Evolutionary conservation across 2,888 invertebrate species (phyloP).

Genomic region (Linyphia triangularis): DNA sequence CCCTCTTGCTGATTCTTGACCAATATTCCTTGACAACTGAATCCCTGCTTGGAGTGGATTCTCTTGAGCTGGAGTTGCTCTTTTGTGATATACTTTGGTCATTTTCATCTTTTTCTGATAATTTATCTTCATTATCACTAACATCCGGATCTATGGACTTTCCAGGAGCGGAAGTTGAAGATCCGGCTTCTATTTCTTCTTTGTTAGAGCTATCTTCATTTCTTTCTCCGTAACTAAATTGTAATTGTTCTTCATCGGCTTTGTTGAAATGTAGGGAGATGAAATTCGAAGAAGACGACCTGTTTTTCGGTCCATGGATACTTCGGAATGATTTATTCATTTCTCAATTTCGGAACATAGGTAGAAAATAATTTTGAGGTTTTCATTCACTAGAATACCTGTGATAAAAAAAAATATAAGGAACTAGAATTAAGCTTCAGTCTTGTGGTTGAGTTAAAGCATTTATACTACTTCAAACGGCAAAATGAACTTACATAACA

Average conservation of each 20-base stretch:
- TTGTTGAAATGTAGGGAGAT: constrained; percentile 74
- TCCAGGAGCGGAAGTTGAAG: not conserved
- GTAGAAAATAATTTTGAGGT: not conserved
- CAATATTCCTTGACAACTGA: constrained; percentile 69
- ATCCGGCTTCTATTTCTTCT: not conserved
- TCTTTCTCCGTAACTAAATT: constrained; percentile 58
- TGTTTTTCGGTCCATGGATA: constrained; percentile 34
- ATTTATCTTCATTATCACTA: constrained; percentile 29
- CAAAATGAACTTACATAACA: not conserved
- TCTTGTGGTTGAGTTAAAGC: too few relatives aligned
- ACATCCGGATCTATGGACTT: constrained; percentile 1
- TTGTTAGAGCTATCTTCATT: not conserved
- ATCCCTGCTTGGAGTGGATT: constrained; percentile 53
- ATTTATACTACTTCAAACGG: not conserved
- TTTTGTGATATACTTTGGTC: not conserved
- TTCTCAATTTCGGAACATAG: not conserved
- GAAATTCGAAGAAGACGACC: constrained; percentile 41
- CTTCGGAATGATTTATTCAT: constrained; percentile 59
- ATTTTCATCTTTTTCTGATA: not conserved
- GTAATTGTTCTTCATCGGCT: constrained; percentile 71
- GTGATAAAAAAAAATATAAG: not conserved
- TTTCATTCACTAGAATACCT: not conserved
- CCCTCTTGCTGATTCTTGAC: constrained; percentile 58
- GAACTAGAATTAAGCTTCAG: too few relatives aligned
- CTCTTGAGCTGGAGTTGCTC: not conserved